Percentiles rank a stretch among this genome's conserved stretches.
Evolutionary conservation across 2,797 vertebrate genomes (phyloP).

Genomic region (Halcyon leucocephala): DNA sequence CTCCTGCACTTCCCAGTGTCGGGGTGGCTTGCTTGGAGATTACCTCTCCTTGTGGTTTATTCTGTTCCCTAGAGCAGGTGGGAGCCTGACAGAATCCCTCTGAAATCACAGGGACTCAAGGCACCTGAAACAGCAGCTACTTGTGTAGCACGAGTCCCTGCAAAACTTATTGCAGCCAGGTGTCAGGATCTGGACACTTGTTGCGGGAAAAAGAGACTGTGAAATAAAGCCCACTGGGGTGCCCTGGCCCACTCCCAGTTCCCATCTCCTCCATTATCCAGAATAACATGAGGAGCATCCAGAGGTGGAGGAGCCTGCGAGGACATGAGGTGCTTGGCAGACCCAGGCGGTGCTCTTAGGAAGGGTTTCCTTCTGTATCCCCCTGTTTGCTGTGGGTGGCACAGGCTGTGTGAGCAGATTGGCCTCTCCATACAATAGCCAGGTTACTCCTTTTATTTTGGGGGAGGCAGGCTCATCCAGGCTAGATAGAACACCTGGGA

Average conservation of each 20-base stretch:
- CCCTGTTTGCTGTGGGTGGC: fast-evolving
- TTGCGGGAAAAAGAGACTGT: not conserved
- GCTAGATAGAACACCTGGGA: not conserved
- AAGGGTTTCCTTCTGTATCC: fast-evolving
- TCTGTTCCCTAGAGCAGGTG: not conserved
- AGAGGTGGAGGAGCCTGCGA: not conserved
- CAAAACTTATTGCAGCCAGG: not conserved
- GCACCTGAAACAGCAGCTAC: not conserved
- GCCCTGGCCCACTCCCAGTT: fast-evolving
- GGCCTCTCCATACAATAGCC: not conserved
- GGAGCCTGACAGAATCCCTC: not conserved
- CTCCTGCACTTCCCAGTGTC: not conserved
- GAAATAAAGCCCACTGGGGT: fast-evolving
- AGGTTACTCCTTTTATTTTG: not conserved
- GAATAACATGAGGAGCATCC: fast-evolving
- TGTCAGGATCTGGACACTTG: not conserved
- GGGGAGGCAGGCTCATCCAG: not conserved
- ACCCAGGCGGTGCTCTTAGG: fast-evolving
- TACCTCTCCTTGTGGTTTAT: not conserved
- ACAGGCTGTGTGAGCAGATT: not conserved
- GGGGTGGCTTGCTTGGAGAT: fast-evolving
- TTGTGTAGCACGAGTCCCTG: not conserved
- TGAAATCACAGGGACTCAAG: not conserved
- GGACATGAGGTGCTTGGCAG: fast-evolving
- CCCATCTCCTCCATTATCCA: not conserved